Base-by-base conservation (phyloP, 2,888 invertebrate species). In the Smittia aterrima region DNA sequence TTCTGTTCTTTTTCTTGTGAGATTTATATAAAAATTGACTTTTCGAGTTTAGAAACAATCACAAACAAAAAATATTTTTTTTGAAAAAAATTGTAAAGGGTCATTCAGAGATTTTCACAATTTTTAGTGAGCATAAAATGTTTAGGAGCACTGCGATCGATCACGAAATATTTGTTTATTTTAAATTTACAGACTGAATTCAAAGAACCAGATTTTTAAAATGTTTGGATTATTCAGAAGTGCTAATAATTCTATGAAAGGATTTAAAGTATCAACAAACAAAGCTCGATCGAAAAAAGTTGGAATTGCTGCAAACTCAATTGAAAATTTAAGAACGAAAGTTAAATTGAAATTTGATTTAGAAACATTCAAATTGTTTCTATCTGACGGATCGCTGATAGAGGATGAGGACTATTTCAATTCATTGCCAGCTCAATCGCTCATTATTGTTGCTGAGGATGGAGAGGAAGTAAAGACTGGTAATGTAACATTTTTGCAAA, bases 321-420 rank as follows among this genome's bases (percentile, higher is more conserved):
- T 83, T 54, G 76, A 79, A 76, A 80, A 80, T 80, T 77, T 83
- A 0, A 75, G 79, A 22, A 77, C 79, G 20, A 83, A 83, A 77
- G 80, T 83, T 1, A 78, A 77, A 71, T 67, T 77, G 18, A 83
- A 82, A 77, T 83, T 83, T 78, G 80, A 82, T 20, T n/a, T 47
- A 66, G 76, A 78, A 76, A 78, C 82, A 70, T 85, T 86, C 78
- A 83, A 85, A 75, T 82, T 88, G 47, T 87, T 84, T 80, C 84
- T 88, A 76, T 84, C 85, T 77, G 91, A 92, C 82, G 92, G 92
- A 70, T 90, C 90, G 32, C 84, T 87, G 77, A 87, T 92, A 18
- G 87, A 89, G 62, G 91, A 89, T 78, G 90, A 93, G 77, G 91
- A 91, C 38, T 94, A 93, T 80, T 89, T 93, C 78, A 82, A 85